phyloP scores from a whole-genome alignment of 2,113 vertebrate species.

The Ceyx margarethae region DNA sequence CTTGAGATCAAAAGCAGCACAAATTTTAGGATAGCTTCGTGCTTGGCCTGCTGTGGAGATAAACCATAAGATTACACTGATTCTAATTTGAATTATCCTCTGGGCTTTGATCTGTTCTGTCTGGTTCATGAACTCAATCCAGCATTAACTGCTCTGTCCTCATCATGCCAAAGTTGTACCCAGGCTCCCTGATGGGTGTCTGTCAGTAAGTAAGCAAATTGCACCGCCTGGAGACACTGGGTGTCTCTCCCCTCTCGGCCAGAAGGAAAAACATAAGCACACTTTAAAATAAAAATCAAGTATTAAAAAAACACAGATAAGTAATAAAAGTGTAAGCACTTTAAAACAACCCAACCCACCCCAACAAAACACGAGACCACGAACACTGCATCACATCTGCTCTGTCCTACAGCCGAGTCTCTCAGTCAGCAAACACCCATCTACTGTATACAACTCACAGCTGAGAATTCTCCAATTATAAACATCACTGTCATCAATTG shows the following conservation, averaged over 20 bases:
- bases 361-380: not conserved
- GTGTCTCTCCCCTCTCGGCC: not conserved
- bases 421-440: not conserved
- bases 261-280: not conserved
- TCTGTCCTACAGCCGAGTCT: not conserved
- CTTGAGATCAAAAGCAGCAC: slow-evolving; percentile 37
- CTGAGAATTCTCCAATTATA: not conserved
- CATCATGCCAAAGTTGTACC: not conserved
- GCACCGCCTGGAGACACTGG: not conserved
- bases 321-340: not conserved
- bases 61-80: not conserved
- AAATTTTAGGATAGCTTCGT: not conserved
- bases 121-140: slow-evolving; percentile 16
- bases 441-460: not conserved
- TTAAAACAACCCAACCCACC: not conserved
- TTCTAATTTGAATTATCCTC: not conserved
- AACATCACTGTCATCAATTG: not conserved
- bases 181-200: not conserved
- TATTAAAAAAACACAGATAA: not conserved
- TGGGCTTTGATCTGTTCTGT: slow-evolving; percentile 1
- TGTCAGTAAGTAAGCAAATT: not conserved
- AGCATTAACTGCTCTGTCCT: not conserved
- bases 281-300: not conserved
- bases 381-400: not conserved
- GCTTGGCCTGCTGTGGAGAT: slow-evolving; percentile 14